Evolutionary conservation across 2,113 vertebrate genomes (phyloP).

Genomic region (Malurus melanocephalus): DNA sequence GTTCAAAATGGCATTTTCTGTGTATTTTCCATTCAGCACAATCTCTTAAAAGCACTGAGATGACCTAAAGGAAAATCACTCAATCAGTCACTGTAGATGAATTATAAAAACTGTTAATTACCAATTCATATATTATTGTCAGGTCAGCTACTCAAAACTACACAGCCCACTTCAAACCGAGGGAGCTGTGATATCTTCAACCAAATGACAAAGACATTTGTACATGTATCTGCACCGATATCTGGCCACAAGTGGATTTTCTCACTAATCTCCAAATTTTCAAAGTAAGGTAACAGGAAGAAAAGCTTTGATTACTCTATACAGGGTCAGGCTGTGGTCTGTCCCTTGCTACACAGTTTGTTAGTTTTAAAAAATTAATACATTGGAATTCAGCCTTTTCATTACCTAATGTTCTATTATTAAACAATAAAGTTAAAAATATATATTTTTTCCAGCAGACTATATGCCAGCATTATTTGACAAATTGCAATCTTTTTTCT

Average conservation of each 20-base stretch:
- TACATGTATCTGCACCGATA: not conserved
- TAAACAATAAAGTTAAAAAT: not conserved
- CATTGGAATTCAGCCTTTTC: not conserved
- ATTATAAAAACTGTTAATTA: not conserved
- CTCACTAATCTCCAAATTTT: not conserved
- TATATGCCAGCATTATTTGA: not conserved
- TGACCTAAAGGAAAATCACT: not conserved
- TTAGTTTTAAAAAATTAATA: not conserved
- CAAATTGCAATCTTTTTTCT: not conserved
- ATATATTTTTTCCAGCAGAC: not conserved
- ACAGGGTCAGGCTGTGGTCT: not conserved
- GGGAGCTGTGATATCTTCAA: not conserved
- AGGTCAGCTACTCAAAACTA: not conserved
- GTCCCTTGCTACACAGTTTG: not conserved
- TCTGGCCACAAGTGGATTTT: not conserved
- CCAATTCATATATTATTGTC: not conserved
- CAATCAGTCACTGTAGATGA: not conserved
- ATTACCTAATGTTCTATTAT: not conserved
- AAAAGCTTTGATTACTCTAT: not conserved
- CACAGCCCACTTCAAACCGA: not conserved
- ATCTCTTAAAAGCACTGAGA: not conserved
- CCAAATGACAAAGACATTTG: not conserved
- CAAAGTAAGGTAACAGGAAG: not conserved
- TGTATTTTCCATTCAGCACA: not conserved
- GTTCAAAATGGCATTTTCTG: not conserved